A percentile compares a stretch with the other conserved stretches of the same genome.
Conservation (phyloP, 2,113 vertebrate genomes). For the Perccottus glenii region DNA sequence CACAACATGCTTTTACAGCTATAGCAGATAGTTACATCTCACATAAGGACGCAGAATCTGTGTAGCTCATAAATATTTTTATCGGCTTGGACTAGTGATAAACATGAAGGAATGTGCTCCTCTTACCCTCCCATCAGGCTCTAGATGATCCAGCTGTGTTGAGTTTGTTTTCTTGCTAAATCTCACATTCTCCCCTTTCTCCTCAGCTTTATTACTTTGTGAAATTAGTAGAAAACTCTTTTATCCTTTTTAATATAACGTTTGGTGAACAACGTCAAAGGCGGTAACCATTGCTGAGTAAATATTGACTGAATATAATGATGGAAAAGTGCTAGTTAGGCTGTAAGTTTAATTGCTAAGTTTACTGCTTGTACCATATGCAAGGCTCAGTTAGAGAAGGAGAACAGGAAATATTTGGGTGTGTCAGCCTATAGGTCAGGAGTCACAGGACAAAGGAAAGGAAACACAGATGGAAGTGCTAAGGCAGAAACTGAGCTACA, state of each 20-base stretch:
- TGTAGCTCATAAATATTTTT: slow-evolving; percentile 39
- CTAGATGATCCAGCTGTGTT: slow-evolving; percentile 53
- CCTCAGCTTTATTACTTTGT: slow-evolving; percentile 6
- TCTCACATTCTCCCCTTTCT: slow-evolving; percentile 38
- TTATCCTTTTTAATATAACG: slow-evolving; percentile 33
- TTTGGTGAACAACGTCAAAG: too few relatives aligned
- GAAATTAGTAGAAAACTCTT: slow-evolving; percentile 22
- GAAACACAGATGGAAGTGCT: slow-evolving; percentile 74
- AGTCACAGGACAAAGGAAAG: slow-evolving; percentile 76
- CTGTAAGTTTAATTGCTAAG: slow-evolving; percentile 33
- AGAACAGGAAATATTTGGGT: slow-evolving; percentile 70
- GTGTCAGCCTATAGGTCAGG: slow-evolving; percentile 72
- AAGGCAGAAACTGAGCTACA: slow-evolving; percentile 65
- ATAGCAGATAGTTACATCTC: slow-evolving; percentile 7
- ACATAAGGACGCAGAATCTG: slow-evolving; percentile 18
- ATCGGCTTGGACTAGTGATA: slow-evolving; percentile 62
- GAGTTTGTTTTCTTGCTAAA: slow-evolving; percentile 50
- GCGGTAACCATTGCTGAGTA: background rate
- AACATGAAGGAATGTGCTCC: slow-evolving; percentile 63
- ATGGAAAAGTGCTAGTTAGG: slow-evolving; percentile 10
- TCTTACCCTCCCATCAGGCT: slow-evolving; percentile 36
- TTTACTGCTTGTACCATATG: background rate
- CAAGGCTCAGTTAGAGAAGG: slow-evolving; percentile 14
- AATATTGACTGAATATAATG: slow-evolving; percentile 2
- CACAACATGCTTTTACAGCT: slow-evolving; percentile 5